Conservation (phyloP, 2,113 vertebrate genomes). For the Zosterops hypoxanthus region DNA sequence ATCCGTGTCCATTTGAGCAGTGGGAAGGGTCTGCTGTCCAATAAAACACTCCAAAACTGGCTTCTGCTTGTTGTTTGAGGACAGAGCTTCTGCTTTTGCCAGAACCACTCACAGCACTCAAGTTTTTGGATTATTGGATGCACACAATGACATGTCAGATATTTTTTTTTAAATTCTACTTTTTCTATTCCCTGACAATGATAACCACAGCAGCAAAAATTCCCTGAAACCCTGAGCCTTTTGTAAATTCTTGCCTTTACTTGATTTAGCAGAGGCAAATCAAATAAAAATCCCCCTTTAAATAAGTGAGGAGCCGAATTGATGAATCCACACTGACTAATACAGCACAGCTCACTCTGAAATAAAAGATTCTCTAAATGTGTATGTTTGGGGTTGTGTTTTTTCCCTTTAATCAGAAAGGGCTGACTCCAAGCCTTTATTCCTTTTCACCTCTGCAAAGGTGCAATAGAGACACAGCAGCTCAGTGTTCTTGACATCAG, state of each 20-base stretch:
- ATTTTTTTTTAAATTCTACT: not conserved
- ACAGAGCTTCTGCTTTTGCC: not conserved
- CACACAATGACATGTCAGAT: too few species aligned
- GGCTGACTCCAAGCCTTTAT: constrained; percentile 1
- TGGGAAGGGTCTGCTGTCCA: not conserved
- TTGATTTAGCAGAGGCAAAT: not conserved
- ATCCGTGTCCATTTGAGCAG: not conserved
- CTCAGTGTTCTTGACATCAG: constrained; percentile 38
- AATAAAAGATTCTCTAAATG: not conserved
- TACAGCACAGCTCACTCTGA: not conserved
- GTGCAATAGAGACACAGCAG: constrained; percentile 33
- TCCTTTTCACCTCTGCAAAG: constrained; percentile 22
- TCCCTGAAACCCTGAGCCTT: not conserved
- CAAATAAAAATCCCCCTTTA: not conserved
- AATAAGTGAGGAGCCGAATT: not conserved
- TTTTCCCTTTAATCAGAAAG: not conserved
- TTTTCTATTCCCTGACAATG: not conserved
- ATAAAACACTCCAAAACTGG: not conserved
- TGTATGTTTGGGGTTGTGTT: not conserved
- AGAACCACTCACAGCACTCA: not conserved
- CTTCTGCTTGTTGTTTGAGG: not conserved
- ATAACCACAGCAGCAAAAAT: not conserved
- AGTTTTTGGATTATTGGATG: accelerated
- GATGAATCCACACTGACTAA: not conserved
- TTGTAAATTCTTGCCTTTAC: not conserved